phyloP scores from a whole-genome alignment of 1,140 invertebrate genomes.

The Vanessa tameamea region DNA sequence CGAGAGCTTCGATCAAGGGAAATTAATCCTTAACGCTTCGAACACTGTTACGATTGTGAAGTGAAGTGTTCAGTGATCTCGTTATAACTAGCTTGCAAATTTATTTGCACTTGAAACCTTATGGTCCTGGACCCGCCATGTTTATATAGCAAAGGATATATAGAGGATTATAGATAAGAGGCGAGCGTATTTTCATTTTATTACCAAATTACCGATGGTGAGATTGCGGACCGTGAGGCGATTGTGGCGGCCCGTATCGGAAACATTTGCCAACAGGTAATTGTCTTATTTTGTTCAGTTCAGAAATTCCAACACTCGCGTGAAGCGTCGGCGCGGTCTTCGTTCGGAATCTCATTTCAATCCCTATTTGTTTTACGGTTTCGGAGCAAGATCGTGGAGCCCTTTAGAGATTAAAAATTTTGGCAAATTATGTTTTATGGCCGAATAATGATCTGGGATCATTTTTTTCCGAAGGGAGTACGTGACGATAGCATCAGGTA shows the following conservation, averaged over 20 bases:
- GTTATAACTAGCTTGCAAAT: constrained; percentile 44
- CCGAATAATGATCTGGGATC: constrained; percentile 18
- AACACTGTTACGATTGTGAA: constrained; percentile 38
- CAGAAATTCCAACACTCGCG: constrained; percentile 62
- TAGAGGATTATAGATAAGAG: constrained; percentile 78
- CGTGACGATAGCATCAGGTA: constrained; percentile 3
- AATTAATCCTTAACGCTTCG: constrained; percentile 57
- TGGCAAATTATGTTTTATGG: constrained; percentile 22
- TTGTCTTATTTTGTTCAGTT: constrained; percentile 72
- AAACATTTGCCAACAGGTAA: constrained; percentile 75
- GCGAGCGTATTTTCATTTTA: constrained; percentile 79
- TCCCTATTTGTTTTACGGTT: constrained; percentile 43
- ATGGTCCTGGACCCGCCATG: constrained; percentile 39
- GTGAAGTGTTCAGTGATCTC: constrained; percentile 26
- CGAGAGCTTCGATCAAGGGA: constrained; percentile 39
- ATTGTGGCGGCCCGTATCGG: constrained; percentile 67
- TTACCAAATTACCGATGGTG: constrained; percentile 80
- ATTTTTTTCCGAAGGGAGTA: constrained; percentile 2
- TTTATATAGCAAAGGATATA: constrained; percentile 76
- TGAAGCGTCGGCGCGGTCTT: constrained; percentile 26
- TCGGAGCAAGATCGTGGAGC: constrained; percentile 15
- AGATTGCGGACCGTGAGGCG: constrained; percentile 64
- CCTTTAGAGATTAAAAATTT: constrained; percentile 20
- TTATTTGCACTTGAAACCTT: constrained; percentile 52
- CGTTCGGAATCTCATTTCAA: constrained; percentile 32